Base-by-base conservation (phyloP, 2,113 vertebrate genomes). In the Scopus umbretta region DNA sequence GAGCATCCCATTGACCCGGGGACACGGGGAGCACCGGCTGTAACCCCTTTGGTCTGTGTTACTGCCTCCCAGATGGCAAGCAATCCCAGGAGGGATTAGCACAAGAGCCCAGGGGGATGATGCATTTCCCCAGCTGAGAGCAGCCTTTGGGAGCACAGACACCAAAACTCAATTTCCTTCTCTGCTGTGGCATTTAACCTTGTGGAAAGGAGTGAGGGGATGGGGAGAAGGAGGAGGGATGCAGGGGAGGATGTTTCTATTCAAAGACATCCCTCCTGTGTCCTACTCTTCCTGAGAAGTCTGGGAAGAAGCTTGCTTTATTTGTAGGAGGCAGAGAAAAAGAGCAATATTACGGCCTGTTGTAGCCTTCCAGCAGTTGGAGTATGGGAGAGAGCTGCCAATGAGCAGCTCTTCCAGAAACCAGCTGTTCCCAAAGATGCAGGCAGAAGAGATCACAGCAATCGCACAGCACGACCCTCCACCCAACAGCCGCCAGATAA, bases 1-100 rank as follows among this genome's bases (percentile, higher is more conserved):
- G 94, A 70, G 85, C 91, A 92, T n/a, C 78, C 73, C 56, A 63
- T 67, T 95, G 95, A 97, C 96, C 95, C 1, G 16, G 74, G 72
- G 82, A 70, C 85, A 63, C 30, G 2, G 2, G 75, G 47, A 49
- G 49, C 53, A 67, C 2, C 1, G 6, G 59, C 34, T n/a, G 76
- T 45, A 62, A 10, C 43, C 66, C 72, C 43, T 68, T 5, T 1
- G 16, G 38, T 36, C 62, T 26, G 11, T 73, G 82, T 58, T 90
- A 65, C 0, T 42, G 59, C 62, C 78, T 80, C 49, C 66, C 88
- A 68, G 65, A 36, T 9, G 4, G 43, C 29, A 16, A 63, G 45
- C 26, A 61, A 29, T 84, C 78, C 92, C 92, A 36, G 47, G 29
- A 91, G 72, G 75, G 83, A 92, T 91, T 74, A 92, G 66, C 80